Evolutionary conservation across 2,113 vertebrate genomes (phyloP).

Genomic region (Notarius quadriscutis): DNA sequence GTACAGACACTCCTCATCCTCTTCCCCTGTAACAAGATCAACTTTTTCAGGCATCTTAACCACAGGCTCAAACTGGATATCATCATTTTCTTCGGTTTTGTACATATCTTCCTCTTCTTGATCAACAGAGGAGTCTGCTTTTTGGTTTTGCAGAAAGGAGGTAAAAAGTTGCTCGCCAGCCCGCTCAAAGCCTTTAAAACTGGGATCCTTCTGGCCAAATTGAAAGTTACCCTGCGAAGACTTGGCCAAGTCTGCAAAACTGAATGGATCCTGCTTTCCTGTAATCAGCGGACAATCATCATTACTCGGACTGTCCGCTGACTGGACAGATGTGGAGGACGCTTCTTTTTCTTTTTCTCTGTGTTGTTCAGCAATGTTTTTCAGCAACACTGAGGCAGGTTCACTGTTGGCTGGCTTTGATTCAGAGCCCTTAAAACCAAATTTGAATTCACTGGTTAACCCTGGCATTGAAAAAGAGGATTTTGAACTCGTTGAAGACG

Average conservation of each 20-base stretch:
- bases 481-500: constrained; percentile 69
- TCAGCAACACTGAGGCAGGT: constrained; percentile 69
- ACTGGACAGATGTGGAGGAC: not conserved
- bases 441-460: constrained; percentile 79
- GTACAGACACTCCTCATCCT: constrained; percentile 90
- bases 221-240: constrained; percentile 77
- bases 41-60: constrained; percentile 96
- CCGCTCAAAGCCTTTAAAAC: constrained; percentile 86
- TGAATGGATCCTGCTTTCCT: constrained; percentile 73
- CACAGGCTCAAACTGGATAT: constrained; percentile 96
- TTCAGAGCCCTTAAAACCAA: constrained; percentile 82
- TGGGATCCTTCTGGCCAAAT: constrained; percentile 82
- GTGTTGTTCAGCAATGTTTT: constrained; percentile 77
- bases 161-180: constrained; percentile 87
- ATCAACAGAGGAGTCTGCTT: constrained; percentile 69
- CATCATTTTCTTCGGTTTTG: constrained; percentile 91
- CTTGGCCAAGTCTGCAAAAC: constrained; percentile 90
- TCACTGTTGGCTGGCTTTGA: constrained; percentile 47
- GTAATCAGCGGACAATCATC: constrained; percentile 75
- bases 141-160: constrained; percentile 64
- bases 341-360: constrained; percentile 69
- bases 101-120: constrained; percentile 87
- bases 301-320: constrained; percentile 37
- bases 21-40: constrained; percentile 93
- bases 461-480: constrained; percentile 82